Conservation (phyloP, 1,140 invertebrate genomes). For the Sycophila sp. region DNA sequence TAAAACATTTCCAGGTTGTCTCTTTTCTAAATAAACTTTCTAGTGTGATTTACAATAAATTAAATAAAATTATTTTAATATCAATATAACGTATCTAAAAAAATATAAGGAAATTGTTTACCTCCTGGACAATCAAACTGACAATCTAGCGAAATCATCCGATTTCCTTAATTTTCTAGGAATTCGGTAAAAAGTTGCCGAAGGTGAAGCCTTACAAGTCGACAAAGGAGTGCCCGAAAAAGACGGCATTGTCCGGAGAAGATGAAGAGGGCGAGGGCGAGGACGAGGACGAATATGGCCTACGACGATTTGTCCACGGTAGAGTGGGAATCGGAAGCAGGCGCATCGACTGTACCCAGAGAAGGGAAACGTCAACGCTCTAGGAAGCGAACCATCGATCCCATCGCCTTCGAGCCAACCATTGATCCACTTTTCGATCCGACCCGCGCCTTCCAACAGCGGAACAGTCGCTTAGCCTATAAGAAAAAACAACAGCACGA, state of each 20-base stretch:
- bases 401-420: constrained; percentile 42
- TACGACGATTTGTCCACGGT: no score
- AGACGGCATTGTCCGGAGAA: no score
- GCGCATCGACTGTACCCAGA: neutral
- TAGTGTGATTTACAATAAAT: no score
- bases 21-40: no score
- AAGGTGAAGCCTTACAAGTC: neutral
- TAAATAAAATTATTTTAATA: no score
- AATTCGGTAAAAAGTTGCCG: constrained; percentile 14
- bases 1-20: no score
- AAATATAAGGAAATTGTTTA: no score
- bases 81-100: no score
- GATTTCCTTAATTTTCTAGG: constrained; percentile 37
- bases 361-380: no score
- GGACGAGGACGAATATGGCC: constrained; percentile 5
- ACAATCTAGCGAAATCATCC: no score
- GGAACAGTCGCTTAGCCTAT: neutral
- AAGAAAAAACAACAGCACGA: neutral
- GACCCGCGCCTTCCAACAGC: constrained; percentile 39
- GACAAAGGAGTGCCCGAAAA: no score
- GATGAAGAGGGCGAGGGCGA: neutral
- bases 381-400: constrained; percentile 36
- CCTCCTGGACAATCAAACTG: no score
- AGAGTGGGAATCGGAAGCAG: neutral
- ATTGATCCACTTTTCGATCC: constrained; percentile 49